Percentiles rank a stretch among this genome's conserved stretches.
Evolutionary conservation across 2,888 invertebrate species (phyloP).

Genomic region (Protodeltote pygarga): DNA sequence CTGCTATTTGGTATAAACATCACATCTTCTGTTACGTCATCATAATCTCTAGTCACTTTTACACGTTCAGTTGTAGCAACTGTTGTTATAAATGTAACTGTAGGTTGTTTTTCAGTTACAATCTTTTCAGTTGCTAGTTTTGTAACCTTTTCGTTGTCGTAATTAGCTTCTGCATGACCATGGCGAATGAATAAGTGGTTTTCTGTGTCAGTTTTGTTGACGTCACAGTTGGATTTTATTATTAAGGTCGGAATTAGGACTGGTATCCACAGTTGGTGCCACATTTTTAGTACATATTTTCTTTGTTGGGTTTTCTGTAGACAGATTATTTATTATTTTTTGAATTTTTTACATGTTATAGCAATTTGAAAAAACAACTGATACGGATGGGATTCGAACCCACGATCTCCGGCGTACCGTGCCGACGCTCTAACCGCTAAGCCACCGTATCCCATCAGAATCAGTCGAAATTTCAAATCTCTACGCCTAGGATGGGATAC

Average conservation of each 20-base stretch:
- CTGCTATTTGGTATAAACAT: conserved; percentile 68
- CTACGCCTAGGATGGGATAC: too few relatives aligned
- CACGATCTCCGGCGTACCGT: too few relatives aligned
- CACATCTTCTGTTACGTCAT: conserved; percentile 48
- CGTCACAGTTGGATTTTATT: conserved; percentile 30
- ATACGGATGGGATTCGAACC: too few relatives aligned
- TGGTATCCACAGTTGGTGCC: conserved; percentile 29
- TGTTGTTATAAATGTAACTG: neutral
- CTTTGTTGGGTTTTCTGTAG: neutral
- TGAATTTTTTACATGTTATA: neutral
- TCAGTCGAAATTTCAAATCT: too few relatives aligned
- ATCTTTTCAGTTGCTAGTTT: neutral
- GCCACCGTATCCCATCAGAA: too few relatives aligned
- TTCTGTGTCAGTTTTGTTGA: conserved; percentile 53
- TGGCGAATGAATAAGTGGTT: conserved; percentile 60
- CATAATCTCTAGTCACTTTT: conserved; percentile 3
- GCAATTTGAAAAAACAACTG: too few relatives aligned
- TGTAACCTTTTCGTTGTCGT: neutral
- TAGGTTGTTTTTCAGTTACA: neutral
- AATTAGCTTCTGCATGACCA: conserved; percentile 57
- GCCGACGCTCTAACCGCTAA: too few relatives aligned
- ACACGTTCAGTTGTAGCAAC: neutral
- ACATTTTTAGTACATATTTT: conserved; percentile 20
- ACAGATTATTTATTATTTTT: neutral
- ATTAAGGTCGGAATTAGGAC: conserved; percentile 41